A percentile compares a stretch with the other conserved stretches of the same genome.
Evolutionary conservation across 2,888 invertebrate genomes (phyloP).

Genomic region (Ferdinandea cuprea): DNA sequence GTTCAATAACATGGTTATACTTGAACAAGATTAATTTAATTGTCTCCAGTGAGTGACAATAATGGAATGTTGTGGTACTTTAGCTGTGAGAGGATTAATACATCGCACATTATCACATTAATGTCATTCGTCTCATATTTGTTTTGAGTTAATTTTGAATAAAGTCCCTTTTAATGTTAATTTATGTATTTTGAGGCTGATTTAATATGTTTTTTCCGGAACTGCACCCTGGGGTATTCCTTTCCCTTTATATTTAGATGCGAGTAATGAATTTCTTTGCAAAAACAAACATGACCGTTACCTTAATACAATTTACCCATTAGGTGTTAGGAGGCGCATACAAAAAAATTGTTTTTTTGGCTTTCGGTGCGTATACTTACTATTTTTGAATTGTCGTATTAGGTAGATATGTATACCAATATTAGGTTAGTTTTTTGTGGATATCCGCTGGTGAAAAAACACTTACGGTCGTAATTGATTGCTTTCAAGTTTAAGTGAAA

Average conservation of each 20-base stretch:
- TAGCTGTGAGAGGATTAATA: conserved; percentile 35
- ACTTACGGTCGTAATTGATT: conserved; percentile 29
- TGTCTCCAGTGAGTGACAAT: conserved; percentile 35
- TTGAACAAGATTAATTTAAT: conserved; percentile 38
- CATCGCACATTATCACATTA: conserved; percentile 28
- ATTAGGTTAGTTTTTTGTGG: neutral
- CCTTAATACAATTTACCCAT: neutral
- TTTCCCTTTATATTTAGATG: neutral
- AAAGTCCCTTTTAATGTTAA: conserved; percentile 34
- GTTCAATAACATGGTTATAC: conserved; percentile 54
- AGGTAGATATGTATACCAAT: neutral
- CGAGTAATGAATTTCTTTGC: neutral
- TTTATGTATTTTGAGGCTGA: conserved; percentile 1
- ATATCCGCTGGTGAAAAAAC: conserved; percentile 2
- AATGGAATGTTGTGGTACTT: conserved; percentile 43
- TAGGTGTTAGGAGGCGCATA: too few species aligned
- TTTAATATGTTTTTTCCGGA: neutral
- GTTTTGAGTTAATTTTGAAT: conserved; percentile 10
- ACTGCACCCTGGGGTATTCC: neutral
- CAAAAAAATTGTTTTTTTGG: too few species aligned
- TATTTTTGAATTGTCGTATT: too few species aligned
- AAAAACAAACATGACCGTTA: neutral
- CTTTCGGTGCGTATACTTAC: too few species aligned
- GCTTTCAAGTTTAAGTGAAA: conserved; percentile 34
- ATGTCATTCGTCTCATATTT: conserved; percentile 9